Percentiles rank a stretch among this genome's conserved stretches.
Evolutionary conservation across 2,888 invertebrate genomes (phyloP).

Genomic region (Tipula lateralis): DNA sequence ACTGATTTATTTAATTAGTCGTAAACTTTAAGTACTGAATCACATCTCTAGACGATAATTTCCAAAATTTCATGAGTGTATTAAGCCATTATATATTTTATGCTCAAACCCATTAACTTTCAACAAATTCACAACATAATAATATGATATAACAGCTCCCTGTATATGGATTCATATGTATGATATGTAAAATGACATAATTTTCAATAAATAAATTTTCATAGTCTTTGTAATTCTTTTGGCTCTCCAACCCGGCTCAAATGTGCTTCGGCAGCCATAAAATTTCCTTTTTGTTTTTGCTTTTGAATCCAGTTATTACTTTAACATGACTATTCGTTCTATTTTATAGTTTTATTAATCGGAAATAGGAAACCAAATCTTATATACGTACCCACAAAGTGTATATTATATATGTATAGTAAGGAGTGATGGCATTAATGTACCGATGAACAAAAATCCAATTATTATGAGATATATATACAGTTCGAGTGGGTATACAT

Average conservation of each 20-base stretch:
- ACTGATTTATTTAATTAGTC: background rate
- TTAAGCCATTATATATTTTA: background rate
- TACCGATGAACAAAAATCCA: background rate
- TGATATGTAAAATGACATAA: background rate
- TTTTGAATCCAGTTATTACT: background rate
- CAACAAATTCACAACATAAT: background rate
- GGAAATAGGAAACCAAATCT: conserved; percentile 1
- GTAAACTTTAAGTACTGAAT: background rate
- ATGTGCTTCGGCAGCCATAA: background rate
- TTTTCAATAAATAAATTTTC: background rate
- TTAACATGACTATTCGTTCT: background rate
- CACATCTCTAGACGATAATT: background rate
- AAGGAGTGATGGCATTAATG: background rate
- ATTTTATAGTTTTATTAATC: background rate
- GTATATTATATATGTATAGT: background rate
- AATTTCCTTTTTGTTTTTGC: background rate
- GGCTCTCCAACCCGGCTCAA: background rate
- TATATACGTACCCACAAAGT: background rate
- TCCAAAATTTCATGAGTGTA: background rate
- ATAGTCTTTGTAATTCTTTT: background rate
- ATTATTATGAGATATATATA: background rate
- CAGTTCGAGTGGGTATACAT: background rate
- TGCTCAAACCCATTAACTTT: background rate
- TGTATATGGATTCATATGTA: background rate
- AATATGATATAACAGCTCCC: background rate